These are phyloP conservation scores for Steinernema khuongi DNA, from an alignment of 1,140 invertebrate genomes.

Conservation along the genomic window DNA sequence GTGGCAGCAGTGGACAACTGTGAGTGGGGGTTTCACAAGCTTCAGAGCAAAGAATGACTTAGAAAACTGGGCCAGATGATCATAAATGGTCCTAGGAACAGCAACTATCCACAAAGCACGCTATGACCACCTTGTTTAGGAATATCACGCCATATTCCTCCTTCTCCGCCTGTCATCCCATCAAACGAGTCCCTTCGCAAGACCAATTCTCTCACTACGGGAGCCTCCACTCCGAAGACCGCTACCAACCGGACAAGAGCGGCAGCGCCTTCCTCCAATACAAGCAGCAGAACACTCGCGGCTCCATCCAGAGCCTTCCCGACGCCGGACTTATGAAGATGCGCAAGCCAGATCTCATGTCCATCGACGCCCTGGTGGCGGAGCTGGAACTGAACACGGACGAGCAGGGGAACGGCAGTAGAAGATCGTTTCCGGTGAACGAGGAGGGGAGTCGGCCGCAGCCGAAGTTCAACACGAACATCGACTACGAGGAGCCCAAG, in stretches of 20 bases:
- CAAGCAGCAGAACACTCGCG: slow-evolving; percentile 36
- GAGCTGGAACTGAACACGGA: slow-evolving; percentile 57
- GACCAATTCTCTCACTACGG: slow-evolving; percentile 22
- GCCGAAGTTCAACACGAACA: neutral
- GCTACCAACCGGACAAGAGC: slow-evolving; percentile 32
- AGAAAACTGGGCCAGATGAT: too few relatives aligned
- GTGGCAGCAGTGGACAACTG: slow-evolving; percentile 26
- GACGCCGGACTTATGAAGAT: slow-evolving; percentile 37
- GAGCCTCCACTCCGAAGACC: slow-evolving; percentile 45
- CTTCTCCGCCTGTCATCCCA: slow-evolving; percentile 11
- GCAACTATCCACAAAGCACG: neutral
- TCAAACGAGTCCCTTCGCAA: neutral
- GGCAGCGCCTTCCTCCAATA: slow-evolving; percentile 48
- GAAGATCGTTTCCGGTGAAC: slow-evolving; percentile 17
- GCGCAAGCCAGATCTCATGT: slow-evolving; percentile 24
- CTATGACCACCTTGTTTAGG: too few relatives aligned
- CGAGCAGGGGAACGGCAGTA: slow-evolving; percentile 3
- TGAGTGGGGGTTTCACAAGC: neutral
- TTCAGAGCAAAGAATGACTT: too few relatives aligned
- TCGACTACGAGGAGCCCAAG: slow-evolving; percentile 16
- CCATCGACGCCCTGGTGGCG: slow-evolving; percentile 52
- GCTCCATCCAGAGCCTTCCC: slow-evolving; percentile 53
- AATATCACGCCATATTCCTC: slow-evolving; percentile 13
- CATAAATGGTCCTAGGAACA: too few relatives aligned
- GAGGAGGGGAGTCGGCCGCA: neutral